Evolutionary conservation across 2,797 vertebrate genomes (phyloP).

Genomic region (Mus minutoides): DNA sequence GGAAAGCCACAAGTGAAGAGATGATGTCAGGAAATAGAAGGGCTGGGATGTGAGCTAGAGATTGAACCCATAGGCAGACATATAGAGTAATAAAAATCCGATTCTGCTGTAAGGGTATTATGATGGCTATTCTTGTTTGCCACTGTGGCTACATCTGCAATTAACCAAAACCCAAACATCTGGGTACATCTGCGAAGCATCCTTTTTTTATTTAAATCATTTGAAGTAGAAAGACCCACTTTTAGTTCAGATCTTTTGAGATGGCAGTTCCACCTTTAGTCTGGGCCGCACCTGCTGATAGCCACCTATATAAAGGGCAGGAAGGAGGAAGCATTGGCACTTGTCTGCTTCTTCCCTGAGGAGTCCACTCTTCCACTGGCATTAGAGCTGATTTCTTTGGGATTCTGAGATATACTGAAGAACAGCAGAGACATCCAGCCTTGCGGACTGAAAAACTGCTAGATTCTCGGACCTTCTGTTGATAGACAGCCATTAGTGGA

Average conservation of each 20-base stretch:
- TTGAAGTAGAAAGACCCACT: neutral
- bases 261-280: neutral
- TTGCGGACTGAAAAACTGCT: neutral
- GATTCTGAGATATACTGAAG: neutral
- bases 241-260: neutral
- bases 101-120: neutral
- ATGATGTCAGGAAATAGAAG: accelerated
- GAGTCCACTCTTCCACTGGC: neutral
- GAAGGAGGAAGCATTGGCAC: neutral
- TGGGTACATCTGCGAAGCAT: neutral
- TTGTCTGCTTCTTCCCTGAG: neutral
- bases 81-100: too few relatives aligned
- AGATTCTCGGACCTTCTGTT: neutral
- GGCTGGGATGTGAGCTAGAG: neutral
- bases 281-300: neutral
- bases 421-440: neutral
- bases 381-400: neutral
- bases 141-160: neutral
- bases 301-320: neutral
- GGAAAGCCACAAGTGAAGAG: neutral
- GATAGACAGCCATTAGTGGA: neutral
- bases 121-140: neutral
- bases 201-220: neutral
- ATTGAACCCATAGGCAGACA: accelerated
- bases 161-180: neutral